Percentiles rank a stretch among this genome's conserved stretches.
These are phyloP conservation scores for Dasyurus viverrinus DNA, from an alignment of 2,113 vertebrate genomes.

Conservation along the genomic window DNA sequence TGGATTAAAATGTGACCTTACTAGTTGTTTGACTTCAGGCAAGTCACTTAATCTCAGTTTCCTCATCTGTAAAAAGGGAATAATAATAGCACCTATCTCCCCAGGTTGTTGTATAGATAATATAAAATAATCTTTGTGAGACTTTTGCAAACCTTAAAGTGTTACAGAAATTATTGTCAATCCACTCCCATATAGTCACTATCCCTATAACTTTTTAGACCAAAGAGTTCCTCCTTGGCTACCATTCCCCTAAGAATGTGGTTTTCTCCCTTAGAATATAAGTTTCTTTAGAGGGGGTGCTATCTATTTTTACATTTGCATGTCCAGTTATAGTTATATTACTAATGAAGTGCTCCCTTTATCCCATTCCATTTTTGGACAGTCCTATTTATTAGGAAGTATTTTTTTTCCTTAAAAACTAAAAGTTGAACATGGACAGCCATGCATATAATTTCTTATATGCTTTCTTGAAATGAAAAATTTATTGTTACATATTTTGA, in stretches of 20 bases:
- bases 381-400: not conserved
- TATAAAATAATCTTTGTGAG: not conserved
- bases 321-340: no score
- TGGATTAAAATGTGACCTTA: not conserved
- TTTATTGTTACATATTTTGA: no score
- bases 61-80: not conserved
- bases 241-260: not conserved
- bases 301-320: not conserved
- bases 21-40: not conserved
- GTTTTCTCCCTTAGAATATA: not conserved
- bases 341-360: not conserved
- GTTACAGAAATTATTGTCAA: not conserved
- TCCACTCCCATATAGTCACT: not conserved
- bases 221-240: not conserved
- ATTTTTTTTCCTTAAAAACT: not conserved
- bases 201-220: not conserved
- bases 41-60: not conserved
- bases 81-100: not conserved
- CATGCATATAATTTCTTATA: no score
- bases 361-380: not conserved
- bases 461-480: no score
- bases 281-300: not conserved
- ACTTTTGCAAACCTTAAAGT: not conserved
- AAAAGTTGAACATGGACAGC: not conserved
- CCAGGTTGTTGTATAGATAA: not conserved